Conservation (phyloP, 2,113 vertebrate species). For the Microtus pennsylvanicus region DNA sequence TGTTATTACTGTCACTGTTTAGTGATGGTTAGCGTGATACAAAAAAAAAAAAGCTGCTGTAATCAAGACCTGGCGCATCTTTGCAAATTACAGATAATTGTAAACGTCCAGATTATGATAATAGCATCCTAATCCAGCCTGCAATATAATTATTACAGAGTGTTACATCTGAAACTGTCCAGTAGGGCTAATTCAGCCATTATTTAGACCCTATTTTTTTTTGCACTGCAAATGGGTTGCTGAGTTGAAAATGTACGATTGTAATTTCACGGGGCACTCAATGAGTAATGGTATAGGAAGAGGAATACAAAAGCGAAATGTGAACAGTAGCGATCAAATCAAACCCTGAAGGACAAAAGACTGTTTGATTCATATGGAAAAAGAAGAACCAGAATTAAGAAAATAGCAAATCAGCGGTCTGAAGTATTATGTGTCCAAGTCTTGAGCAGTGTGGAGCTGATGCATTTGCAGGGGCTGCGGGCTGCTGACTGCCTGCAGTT, state of each 20-base stretch:
- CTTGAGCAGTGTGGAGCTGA: slow-evolving; percentile 71
- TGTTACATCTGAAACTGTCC: slow-evolving; percentile 99
- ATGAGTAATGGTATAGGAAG: slow-evolving; percentile 94
- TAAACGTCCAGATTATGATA: slow-evolving; percentile 99
- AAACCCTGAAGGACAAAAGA: slow-evolving; percentile 89
- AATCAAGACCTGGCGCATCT: slow-evolving; percentile 99
- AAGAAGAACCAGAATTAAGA: slow-evolving; percentile 88
- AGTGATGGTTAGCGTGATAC: slow-evolving; percentile 98
- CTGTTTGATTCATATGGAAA: slow-evolving; percentile 81
- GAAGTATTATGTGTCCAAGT: slow-evolving; percentile 83
- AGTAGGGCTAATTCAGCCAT: slow-evolving; percentile 99
- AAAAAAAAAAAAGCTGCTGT: slow-evolving; percentile 92
- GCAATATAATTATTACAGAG: slow-evolving; percentile 99
- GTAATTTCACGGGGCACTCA: slow-evolving; percentile 97
- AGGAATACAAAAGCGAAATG: slow-evolving; percentile 90
- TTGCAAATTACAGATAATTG: slow-evolving; percentile 99
- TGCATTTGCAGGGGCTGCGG: slow-evolving; percentile 67
- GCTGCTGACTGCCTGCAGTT: slow-evolving; percentile 60
- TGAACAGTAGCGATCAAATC: slow-evolving; percentile 90
- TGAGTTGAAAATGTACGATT: slow-evolving; percentile 99
- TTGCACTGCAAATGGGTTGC: slow-evolving; percentile 93
- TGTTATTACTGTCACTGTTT: slow-evolving; percentile 99
- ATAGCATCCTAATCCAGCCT: slow-evolving; percentile 99
- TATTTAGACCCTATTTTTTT: slow-evolving; percentile 96
- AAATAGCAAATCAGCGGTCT: slow-evolving; percentile 84